Evolutionary conservation across 1,140 invertebrate genomes (phyloP).

Genomic region (Zaprionus ornatus): DNA sequence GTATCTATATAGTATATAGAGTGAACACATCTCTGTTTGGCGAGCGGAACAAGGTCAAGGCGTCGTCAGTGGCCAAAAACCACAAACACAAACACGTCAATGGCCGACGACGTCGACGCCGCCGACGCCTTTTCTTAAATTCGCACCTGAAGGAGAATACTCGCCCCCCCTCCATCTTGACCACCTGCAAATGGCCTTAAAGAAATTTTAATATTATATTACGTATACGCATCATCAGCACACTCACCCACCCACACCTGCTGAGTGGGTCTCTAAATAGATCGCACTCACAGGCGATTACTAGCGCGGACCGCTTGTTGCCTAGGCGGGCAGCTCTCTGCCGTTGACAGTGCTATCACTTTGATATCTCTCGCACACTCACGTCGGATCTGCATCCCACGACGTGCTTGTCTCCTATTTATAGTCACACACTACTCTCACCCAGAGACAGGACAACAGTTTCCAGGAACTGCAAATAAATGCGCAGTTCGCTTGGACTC

Average conservation of each 20-base stretch:
- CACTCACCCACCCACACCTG: not conserved
- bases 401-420: not conserved
- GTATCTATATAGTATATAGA: not conserved
- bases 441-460: not conserved
- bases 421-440: not conserved
- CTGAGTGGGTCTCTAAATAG: not conserved
- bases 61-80: conserved; percentile 40
- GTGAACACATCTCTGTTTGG: conserved; percentile 31
- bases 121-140: conserved; percentile 43
- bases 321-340: not conserved
- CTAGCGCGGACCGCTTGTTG: not conserved
- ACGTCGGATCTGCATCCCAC: not conserved
- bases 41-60: conserved; percentile 70
- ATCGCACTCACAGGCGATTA: conserved; percentile 2
- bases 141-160: conserved; percentile 53
- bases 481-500: too few relatives aligned
- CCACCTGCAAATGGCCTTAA: conserved; percentile 29
- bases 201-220: conserved; percentile 51
- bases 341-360: not conserved
- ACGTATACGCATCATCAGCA: conserved; percentile 32
- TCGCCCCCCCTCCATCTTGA: not conserved
- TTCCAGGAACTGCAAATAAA: not conserved
- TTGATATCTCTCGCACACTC: not conserved
- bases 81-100: conserved; percentile 10
- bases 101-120: conserved; percentile 44